Evolutionary conservation across 2,888 invertebrate species (phyloP).

Genomic region (Polymixis flavicincta): DNA sequence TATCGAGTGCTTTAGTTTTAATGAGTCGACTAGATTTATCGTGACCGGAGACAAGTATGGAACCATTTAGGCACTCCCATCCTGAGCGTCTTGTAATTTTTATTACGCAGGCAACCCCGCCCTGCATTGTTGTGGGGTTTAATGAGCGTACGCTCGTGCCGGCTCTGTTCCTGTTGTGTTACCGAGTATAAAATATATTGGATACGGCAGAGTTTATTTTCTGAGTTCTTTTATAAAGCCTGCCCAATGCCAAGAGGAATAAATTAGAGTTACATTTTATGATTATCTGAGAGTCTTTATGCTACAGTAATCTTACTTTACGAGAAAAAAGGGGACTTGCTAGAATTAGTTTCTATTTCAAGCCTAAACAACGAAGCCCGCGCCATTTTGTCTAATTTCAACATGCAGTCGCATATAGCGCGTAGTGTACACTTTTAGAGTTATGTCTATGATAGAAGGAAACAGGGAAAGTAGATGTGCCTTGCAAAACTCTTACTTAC

Average conservation of each 20-base stretch:
- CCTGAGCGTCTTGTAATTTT: slow-evolving; percentile 87
- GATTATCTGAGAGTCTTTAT: slow-evolving; percentile 4
- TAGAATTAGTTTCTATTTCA: slow-evolving; percentile 19
- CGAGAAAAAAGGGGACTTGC: slow-evolving; percentile 1
- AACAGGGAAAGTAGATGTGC: slow-evolving; percentile 3
- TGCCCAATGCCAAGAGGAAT: slow-evolving; percentile 21
- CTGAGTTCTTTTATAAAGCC: slow-evolving; percentile 31
- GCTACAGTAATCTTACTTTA: slow-evolving; percentile 16
- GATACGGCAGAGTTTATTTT: slow-evolving; percentile 63
- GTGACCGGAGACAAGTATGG: slow-evolving; percentile 77
- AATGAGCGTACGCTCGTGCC: slow-evolving; percentile 80
- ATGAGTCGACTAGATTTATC: slow-evolving; percentile 71
- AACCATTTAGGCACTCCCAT: slow-evolving; percentile 87
- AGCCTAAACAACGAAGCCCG: slow-evolving; percentile 1
- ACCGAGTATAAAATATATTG: slow-evolving; percentile 65
- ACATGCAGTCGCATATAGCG: slow-evolving; percentile 9
- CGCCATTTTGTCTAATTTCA: slow-evolving; percentile 36
- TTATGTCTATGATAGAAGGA: slow-evolving; percentile 11
- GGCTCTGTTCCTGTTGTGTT: slow-evolving; percentile 72
- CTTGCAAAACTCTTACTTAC: neutral
- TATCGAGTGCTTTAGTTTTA: slow-evolving; percentile 58
- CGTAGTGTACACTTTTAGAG: neutral
- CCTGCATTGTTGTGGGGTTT: slow-evolving; percentile 87
- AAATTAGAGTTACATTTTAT: slow-evolving; percentile 29
- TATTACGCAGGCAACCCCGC: slow-evolving; percentile 85